Percentiles rank a stretch among this genome's conserved stretches.
phyloP scores from a whole-genome alignment of 2,797 vertebrate genomes.

The Hyperoplus immaculatus region DNA sequence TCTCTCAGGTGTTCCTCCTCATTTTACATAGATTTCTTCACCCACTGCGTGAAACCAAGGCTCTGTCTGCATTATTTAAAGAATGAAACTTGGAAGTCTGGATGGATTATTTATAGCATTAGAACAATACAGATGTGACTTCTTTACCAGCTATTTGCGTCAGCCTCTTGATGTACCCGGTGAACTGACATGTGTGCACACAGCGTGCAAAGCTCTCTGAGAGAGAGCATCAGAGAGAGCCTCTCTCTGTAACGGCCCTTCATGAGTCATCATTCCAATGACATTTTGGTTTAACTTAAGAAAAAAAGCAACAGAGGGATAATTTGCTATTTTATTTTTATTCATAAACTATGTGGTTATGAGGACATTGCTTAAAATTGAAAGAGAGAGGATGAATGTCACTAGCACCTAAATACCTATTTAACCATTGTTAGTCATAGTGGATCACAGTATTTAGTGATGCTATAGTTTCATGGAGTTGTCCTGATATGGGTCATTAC shows the following conservation, averaged over 20 bases:
- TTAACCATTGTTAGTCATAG: background rate
- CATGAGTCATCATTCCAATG: background rate
- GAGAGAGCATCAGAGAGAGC: no score
- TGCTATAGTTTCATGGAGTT: background rate
- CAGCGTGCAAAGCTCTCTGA: no score
- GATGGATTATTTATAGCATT: conserved; percentile 13
- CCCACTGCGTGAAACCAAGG: background rate
- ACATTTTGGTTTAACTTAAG: background rate
- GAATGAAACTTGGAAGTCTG: background rate
- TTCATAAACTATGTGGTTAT: background rate
- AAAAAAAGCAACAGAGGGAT: background rate
- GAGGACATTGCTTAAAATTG: background rate
- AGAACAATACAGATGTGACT: background rate
- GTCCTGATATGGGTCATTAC: conserved; percentile 29
- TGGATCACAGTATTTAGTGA: background rate
- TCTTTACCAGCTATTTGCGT: background rate
- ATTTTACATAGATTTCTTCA: conserved; percentile 5
- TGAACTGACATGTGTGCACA: no score
- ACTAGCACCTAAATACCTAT: background rate
- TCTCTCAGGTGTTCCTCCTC: conserved; percentile 19
- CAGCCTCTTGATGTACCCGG: background rate
- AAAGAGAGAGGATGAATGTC: background rate
- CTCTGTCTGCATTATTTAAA: conserved; percentile 19
- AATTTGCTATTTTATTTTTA: background rate
- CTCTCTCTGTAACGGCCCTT: background rate